A percentile compares a stretch with the other conserved stretches of the same genome.
phyloP scores from a whole-genome alignment of 2,113 vertebrate species.

The Potamarius usumacintae region DNA sequence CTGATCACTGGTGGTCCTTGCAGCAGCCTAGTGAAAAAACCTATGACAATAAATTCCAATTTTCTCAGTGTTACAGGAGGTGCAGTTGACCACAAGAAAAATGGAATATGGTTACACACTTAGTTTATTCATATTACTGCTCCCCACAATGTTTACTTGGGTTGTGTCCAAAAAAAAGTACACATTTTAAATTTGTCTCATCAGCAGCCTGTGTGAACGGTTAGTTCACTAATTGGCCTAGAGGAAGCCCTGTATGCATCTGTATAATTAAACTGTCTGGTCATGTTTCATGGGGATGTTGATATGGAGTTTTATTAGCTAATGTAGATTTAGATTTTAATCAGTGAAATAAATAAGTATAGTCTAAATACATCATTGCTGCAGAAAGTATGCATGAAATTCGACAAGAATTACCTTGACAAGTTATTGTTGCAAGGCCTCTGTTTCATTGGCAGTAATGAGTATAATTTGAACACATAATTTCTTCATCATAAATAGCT shows the following conservation, averaged over 20 bases:
- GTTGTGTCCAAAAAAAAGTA: background rate
- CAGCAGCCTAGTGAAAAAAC: too few relatives aligned
- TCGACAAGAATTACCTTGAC: background rate
- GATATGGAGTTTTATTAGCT: background rate
- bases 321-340: background rate
- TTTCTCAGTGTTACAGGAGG: background rate
- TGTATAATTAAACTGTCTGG: background rate
- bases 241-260: background rate
- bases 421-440: background rate
- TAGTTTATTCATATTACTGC: background rate
- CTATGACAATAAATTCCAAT: background rate
- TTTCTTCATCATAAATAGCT: slow-evolving; percentile 10
- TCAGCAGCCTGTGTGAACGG: background rate
- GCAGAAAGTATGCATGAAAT: background rate
- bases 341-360: background rate
- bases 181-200: background rate
- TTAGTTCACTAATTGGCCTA: background rate
- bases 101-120: background rate
- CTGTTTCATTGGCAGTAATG: background rate
- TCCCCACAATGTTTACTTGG: background rate
- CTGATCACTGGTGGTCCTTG: too few relatives aligned
- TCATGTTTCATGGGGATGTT: background rate
- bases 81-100: background rate
- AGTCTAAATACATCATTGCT: background rate
- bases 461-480: background rate